Evolutionary conservation across 1,140 invertebrate genomes (phyloP).

Genomic region (Apis dorsata): DNA sequence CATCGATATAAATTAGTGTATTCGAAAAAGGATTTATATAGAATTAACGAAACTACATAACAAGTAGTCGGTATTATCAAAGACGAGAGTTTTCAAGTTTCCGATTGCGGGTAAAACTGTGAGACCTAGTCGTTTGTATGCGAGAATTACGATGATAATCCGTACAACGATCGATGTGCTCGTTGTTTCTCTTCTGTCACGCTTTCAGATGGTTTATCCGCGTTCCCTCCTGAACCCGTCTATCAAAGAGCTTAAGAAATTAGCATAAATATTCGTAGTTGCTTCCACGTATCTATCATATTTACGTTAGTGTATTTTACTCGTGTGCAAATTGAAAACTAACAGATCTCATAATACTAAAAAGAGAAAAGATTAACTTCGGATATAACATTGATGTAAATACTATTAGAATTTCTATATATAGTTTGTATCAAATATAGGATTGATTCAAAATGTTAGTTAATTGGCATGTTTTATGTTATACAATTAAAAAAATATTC

Average conservation of each 20-base stretch:
- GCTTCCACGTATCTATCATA: slow-evolving; percentile 37
- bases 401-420: neutral
- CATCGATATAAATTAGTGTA: neutral
- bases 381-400: neutral
- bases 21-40: neutral
- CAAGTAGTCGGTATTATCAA: neutral
- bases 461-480: no score
- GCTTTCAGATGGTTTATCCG: slow-evolving; percentile 30
- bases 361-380: neutral
- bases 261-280: slow-evolving; percentile 49
- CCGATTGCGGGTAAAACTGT: slow-evolving; percentile 8
- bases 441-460: no score
- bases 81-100: neutral
- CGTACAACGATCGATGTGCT: slow-evolving; percentile 44
- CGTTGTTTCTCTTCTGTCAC: slow-evolving; percentile 39
- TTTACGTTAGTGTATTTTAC: slow-evolving; percentile 11
- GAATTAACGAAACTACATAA: neutral
- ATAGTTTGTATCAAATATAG: no score
- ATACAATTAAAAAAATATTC: no score
- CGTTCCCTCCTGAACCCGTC: slow-evolving; percentile 27
- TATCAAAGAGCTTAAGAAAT: slow-evolving; percentile 46
- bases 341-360: slow-evolving; percentile 22
- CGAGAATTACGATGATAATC: slow-evolving; percentile 45
- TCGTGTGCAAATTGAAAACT: slow-evolving; percentile 40
- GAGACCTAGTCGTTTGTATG: slow-evolving; percentile 19